These are phyloP conservation scores for Sebastes iracundus DNA, from an alignment of 2,797 vertebrate species.

Conservation along the genomic window DNA sequence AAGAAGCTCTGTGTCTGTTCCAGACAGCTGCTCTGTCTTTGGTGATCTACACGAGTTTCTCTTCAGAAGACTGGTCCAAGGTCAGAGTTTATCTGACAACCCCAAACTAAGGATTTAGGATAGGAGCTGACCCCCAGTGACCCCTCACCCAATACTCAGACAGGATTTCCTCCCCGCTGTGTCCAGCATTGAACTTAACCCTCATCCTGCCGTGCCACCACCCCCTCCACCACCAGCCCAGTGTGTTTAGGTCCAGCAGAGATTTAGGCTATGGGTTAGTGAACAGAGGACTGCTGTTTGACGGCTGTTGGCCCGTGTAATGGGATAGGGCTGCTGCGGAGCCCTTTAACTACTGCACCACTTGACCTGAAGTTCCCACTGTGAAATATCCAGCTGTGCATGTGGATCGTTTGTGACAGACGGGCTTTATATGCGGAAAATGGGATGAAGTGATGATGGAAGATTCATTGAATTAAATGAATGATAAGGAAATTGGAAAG, in stretches of 20 bases:
- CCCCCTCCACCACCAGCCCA: slow-evolving; percentile 21
- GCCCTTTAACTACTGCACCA: slow-evolving; percentile 55
- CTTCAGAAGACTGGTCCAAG: slow-evolving; percentile 28
- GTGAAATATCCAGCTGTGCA: slow-evolving; percentile 67
- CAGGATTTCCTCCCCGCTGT: slow-evolving; percentile 72
- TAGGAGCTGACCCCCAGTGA: slow-evolving; percentile 51
- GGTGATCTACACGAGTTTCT: not conserved
- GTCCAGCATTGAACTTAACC: slow-evolving; percentile 74
- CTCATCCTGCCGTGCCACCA: slow-evolving; percentile 48
- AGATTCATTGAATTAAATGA: slow-evolving; percentile 17
- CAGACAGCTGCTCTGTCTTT: slow-evolving; percentile 11
- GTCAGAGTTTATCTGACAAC: slow-evolving; percentile 68
- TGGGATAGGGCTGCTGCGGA: slow-evolving; percentile 61
- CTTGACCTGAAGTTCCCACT: slow-evolving; percentile 65
- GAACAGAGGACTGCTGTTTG: slow-evolving; percentile 69
- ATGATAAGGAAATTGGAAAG: slow-evolving; percentile 24
- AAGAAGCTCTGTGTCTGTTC: not conserved
- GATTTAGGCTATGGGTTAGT: slow-evolving; percentile 35
- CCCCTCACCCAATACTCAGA: slow-evolving; percentile 55
- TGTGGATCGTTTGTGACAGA: slow-evolving; percentile 53
- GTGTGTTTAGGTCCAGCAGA: slow-evolving; percentile 38
- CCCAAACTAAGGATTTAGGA: slow-evolving; percentile 64
- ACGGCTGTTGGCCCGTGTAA: slow-evolving; percentile 66
- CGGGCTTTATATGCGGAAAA: slow-evolving; percentile 21
- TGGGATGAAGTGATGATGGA: slow-evolving; percentile 21